Evolutionary conservation across 2,113 vertebrate species (phyloP).

Genomic region (Cryptotis parvus): DNA sequence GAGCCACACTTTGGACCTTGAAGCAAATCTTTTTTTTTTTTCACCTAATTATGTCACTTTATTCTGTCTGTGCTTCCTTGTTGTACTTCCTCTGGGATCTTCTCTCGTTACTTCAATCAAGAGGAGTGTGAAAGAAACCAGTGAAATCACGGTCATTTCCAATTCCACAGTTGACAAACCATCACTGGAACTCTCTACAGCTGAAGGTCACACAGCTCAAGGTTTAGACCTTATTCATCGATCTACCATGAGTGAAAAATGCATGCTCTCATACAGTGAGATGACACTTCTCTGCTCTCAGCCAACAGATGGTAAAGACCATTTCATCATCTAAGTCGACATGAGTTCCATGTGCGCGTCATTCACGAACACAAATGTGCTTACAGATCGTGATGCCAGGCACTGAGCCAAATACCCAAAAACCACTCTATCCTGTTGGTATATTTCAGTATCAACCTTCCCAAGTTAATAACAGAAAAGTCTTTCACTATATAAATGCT

Average conservation of each 20-base stretch:
- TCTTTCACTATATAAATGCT: neutral
- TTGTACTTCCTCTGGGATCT: neutral
- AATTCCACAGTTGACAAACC: neutral
- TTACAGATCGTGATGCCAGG: neutral
- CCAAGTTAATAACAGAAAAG: neutral
- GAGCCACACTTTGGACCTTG: too few species aligned
- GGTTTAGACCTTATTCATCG: neutral
- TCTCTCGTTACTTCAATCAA: neutral
- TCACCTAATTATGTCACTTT: neutral
- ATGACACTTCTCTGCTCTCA: neutral
- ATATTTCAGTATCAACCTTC: neutral
- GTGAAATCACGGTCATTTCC: neutral
- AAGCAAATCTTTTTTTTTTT: neutral
- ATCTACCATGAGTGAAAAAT: neutral
- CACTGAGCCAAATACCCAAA: neutral
- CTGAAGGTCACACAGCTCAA: neutral
- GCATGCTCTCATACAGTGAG: neutral
- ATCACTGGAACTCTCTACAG: neutral
- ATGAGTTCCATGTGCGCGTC: conserved; percentile 14
- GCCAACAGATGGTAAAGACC: conserved; percentile 15
- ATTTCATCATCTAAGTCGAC: conserved; percentile 1
- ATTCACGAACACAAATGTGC: conserved; percentile 27
- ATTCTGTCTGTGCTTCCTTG: neutral
- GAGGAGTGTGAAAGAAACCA: neutral
- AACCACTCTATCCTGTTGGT: neutral